Base-by-base conservation (phyloP, 2,113 vertebrate genomes). In the Euleptes europaea region DNA sequence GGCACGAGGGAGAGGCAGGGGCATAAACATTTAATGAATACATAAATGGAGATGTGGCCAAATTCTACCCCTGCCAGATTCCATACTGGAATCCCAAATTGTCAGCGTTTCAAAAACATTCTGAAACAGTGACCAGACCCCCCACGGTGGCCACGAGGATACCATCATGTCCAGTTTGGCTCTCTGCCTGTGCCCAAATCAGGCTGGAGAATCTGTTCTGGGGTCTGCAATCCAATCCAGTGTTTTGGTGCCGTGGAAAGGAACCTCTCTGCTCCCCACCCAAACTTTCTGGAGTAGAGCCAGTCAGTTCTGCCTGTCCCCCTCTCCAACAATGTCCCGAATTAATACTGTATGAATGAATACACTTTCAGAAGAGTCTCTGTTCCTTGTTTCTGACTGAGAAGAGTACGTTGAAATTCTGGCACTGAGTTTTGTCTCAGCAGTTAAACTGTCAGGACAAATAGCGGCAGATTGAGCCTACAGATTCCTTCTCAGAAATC, bases 381-480 rank as follows among this genome's bases (percentile, higher is more conserved):
- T 54, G 31, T 4, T 80, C 65, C 77, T 81, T 78, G 80, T 74
- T 69, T 57, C 88, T 78, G 40, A 80, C 84, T 79, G 15, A 63
- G 28, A 38, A 66, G 63, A 82, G 44, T 31, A 80, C 80, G 86
- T 84, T 87, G 88, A 84, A 89, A 73, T 2, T 9, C 2, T 2
- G 65, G 72, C 79, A 67, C 88, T 89, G 84, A 84, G 90, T 94
- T 92, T 89, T 90, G 72, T 86, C 87, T 35, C 86, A 88, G 54
- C 14, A 71, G 90, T 73, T 91, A 83, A 91, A 91, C 92, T 90
- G 92, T 93, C 93, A 1, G 9, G 91, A 92, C 88, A 92, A 88
- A 91, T 69, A 91, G 80, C 88, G 49, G 84, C 86, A 85, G 90
- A 91, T 91, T 90, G 80, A 88, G 90, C 86, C 86, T 90, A 86